Conservation (phyloP, 2,888 invertebrate genomes). For the Idaea dimidiata region DNA sequence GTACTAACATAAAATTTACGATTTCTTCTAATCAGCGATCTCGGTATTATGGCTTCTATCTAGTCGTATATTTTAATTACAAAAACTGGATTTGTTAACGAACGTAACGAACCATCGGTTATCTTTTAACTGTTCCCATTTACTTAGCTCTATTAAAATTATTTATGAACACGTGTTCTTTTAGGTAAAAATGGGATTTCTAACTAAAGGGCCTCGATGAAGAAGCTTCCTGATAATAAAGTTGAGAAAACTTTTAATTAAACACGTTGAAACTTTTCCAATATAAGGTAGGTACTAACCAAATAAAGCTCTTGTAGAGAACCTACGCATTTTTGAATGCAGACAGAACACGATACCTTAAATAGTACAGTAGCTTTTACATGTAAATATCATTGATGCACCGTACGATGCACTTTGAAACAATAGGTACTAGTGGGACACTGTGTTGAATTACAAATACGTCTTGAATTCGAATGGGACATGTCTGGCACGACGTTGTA, state of each 20-base stretch:
- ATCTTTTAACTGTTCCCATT: slow-evolving; percentile 28
- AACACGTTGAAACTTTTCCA: not conserved
- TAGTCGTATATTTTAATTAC: slow-evolving; percentile 46
- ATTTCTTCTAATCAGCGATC: slow-evolving; percentile 37
- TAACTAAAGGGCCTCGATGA: not conserved
- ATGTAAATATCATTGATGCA: slow-evolving; percentile 9
- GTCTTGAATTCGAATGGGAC: slow-evolving; percentile 73
- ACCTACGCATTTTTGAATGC: not conserved
- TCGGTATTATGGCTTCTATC: slow-evolving; percentile 39
- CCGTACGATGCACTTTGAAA: slow-evolving; percentile 55
- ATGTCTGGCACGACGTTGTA: slow-evolving; percentile 20
- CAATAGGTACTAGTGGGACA: slow-evolving; percentile 66
- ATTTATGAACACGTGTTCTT: not conserved
- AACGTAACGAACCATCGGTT: slow-evolving; percentile 33
- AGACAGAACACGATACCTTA: slow-evolving; percentile 7
- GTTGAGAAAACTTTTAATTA: not conserved
- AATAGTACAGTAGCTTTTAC: not conserved
- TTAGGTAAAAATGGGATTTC: not conserved
- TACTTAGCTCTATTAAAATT: slow-evolving; percentile 16
- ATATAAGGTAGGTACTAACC: not conserved
- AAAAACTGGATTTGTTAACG: slow-evolving; percentile 39
- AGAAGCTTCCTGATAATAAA: not conserved
- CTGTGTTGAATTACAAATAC: slow-evolving; percentile 78
- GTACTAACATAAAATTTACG: slow-evolving; percentile 36
- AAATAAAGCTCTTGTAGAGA: not conserved